Conservation (phyloP, 2,797 vertebrate species). For the Ispidina picta region DNA sequence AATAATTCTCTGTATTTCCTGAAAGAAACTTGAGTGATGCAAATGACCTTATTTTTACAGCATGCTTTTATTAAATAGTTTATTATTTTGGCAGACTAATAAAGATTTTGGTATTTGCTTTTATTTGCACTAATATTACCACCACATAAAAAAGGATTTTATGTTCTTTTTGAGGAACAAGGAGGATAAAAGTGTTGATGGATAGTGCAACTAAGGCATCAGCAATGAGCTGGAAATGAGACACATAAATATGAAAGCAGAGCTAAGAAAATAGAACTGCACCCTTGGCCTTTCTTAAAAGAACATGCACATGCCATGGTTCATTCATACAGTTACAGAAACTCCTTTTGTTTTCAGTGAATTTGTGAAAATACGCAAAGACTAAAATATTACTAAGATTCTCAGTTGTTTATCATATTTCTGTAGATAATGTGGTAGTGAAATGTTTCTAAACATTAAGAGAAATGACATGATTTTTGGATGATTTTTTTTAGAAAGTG, state of each 20-base stretch:
- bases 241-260: slow-evolving; percentile 97
- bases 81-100: slow-evolving; percentile 93
- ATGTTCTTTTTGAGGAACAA: slow-evolving; percentile 92
- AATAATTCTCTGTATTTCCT: slow-evolving; percentile 82
- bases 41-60: slow-evolving; percentile 91
- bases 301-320: slow-evolving; percentile 88
- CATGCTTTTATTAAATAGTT: slow-evolving; percentile 93
- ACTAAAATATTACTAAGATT: slow-evolving; percentile 61
- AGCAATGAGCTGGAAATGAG: slow-evolving; percentile 97
- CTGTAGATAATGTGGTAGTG: slow-evolving; percentile 55
- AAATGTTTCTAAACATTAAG: slow-evolving; percentile 61
- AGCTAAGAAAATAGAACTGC: slow-evolving; percentile 89
- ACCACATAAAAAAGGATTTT: slow-evolving; percentile 93
- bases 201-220: slow-evolving; percentile 91
- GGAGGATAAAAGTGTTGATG: slow-evolving; percentile 96
- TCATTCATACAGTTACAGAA: slow-evolving; percentile 91
- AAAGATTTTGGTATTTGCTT: slow-evolving; percentile 92
- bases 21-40: slow-evolving; percentile 85
- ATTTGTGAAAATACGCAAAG: slow-evolving; percentile 61
- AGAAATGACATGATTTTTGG: neutral
- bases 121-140: slow-evolving; percentile 93
- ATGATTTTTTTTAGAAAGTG: slow-evolving; percentile 1
- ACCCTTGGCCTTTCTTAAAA: slow-evolving; percentile 97
- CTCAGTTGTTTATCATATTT: slow-evolving; percentile 42
- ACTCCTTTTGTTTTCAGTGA: slow-evolving; percentile 87